A percentile compares a stretch with the other conserved stretches of the same genome.
Conservation (phyloP, 2,113 vertebrate species). For the Furnarius figulus region DNA sequence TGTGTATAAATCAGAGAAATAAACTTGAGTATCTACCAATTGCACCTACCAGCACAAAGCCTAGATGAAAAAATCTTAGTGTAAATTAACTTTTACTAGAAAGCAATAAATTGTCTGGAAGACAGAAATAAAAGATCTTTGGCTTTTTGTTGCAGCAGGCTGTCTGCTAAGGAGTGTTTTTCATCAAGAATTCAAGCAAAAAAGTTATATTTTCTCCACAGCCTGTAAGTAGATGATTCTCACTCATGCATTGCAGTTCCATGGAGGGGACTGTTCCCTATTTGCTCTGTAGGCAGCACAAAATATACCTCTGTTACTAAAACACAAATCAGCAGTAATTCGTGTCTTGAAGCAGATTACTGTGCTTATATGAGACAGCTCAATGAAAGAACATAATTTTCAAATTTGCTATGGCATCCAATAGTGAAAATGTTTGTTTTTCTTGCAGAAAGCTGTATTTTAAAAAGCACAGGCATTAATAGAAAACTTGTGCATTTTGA, state of each 20-base stretch:
- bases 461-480: neutral
- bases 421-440: neutral
- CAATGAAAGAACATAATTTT: constrained; percentile 28
- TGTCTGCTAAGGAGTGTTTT: neutral
- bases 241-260: neutral
- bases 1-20: neutral
- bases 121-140: neutral
- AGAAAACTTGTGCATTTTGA: neutral
- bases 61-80: neutral
- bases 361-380: neutral
- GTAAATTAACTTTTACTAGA: neutral
- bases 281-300: neutral
- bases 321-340: constrained; percentile 28
- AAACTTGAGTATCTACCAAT: neutral
- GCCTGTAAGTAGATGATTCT: neutral
- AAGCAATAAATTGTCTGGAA: neutral
- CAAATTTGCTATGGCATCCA: neutral
- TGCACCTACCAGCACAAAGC: neutral
- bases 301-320: neutral
- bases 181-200: neutral
- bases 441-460: neutral
- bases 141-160: neutral
- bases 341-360: constrained; percentile 16
- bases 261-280: neutral
- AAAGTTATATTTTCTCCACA: neutral